phyloP scores from a whole-genome alignment of 1,140 invertebrate species.

The Hormaphis cornu region DNA sequence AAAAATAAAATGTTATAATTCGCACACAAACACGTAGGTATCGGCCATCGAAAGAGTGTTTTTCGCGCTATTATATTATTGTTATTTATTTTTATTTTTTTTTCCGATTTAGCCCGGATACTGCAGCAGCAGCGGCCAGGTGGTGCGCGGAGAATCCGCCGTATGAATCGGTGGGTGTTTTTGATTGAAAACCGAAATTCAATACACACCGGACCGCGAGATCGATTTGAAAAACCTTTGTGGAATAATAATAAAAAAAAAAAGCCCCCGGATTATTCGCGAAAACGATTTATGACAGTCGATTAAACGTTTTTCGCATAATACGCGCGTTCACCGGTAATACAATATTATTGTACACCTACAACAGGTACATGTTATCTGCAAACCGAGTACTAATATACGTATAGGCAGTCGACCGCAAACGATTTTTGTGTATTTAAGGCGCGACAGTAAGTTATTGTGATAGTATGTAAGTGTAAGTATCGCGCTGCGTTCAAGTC shows the following conservation, averaged over 20 bases:
- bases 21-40: background rate
- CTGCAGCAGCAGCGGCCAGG: background rate
- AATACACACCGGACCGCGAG: background rate
- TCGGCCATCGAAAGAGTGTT: background rate
- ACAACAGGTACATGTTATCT: no score
- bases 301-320: conserved; percentile 25
- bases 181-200: conserved; percentile 25
- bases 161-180: no score
- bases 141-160: conserved; percentile 1
- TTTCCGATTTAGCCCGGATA: background rate
- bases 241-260: background rate
- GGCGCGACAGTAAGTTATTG: no score
- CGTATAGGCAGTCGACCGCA: background rate
- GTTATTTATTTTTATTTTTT: background rate
- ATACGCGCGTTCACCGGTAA: background rate
- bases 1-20: no score
- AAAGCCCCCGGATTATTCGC: background rate
- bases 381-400: background rate
- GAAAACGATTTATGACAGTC: conserved; percentile 29
- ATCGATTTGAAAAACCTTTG: conserved; percentile 2
- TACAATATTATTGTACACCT: no score
- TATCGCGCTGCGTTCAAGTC: no score
- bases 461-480: no score
- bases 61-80: background rate
- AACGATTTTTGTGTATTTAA: no score